Evolutionary conservation across 2,797 vertebrate genomes (phyloP), one percentile per base, ranked within the genome.

Genomic region (Cichlasoma orientale): DNA sequence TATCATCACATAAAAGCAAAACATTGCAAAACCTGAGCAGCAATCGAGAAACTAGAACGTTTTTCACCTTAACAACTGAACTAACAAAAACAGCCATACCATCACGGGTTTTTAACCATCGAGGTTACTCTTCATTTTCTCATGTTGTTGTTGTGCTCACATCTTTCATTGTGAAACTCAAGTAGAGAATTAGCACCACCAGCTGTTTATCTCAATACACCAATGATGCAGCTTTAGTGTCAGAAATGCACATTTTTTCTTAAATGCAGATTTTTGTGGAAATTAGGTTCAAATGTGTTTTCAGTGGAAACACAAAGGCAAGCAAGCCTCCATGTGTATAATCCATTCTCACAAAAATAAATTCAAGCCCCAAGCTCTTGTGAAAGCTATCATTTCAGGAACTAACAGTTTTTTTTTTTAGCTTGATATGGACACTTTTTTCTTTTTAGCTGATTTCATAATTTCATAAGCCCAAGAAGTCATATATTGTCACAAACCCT

Each of bases 311-410:
- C 13, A 27, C 47, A 10, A 50, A 29, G 23, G 61, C 0, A 0
- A 68, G 3, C 8, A 66, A 16, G 23, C 9, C 23, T 56, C 47
- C 7, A 59, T 13, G 66, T 38, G 27, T 50, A 4, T 14, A 55
- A 12, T 25, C 44, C 29, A 50, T 38, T 47, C 9, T 73, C 16
- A 70, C 41, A 47, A 66, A 47, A 47, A 13, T 4, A 16, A 4
- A 33, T 68, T 3, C 44, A 52, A 21, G 38, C 23, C 61, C 27
- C 61, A 47, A 74, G 0, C 50, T 80, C 41, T 75, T 76, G 69
- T 31, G 13, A 75, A 79, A 79, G 7, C 11, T 47, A 23, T 31
- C 16, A 55, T 84, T 79, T 74, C 16, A 80, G 80, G 69, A 88
- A 87, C 10, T 70, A 31, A 57, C 31, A 29, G 50, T 2, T 4